phyloP scores from a whole-genome alignment of 2,113 vertebrate species.

The Perca fluviatilis region DNA sequence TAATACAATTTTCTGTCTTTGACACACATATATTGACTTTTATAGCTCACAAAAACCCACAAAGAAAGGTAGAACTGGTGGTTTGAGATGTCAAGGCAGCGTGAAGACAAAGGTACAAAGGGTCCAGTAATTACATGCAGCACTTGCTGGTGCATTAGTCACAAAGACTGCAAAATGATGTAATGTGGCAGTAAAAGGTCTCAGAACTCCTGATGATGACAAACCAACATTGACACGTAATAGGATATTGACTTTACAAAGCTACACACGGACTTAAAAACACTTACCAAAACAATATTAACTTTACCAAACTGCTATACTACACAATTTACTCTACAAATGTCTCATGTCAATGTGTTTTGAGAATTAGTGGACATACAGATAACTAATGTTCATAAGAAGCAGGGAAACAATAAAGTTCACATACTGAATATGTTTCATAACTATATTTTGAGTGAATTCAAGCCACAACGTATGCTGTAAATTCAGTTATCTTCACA shows the following conservation, averaged over 20 bases:
- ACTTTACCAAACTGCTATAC: neutral
- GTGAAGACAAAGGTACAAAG: constrained; percentile 48
- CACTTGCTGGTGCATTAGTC: constrained; percentile 53
- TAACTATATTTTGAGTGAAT: neutral
- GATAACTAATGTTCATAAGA: neutral
- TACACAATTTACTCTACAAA: too few species aligned
- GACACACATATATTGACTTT: neutral
- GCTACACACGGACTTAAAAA: neutral
- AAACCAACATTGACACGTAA: neutral
- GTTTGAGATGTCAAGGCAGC: constrained; percentile 38
- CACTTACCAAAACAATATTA: neutral
- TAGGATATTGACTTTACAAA: neutral
- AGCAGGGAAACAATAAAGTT: neutral
- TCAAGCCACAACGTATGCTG: neutral
- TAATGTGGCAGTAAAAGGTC: constrained; percentile 26
- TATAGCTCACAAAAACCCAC: too few species aligned
- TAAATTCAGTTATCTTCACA: neutral
- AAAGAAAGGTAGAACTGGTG: constrained; percentile 21
- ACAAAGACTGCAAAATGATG: constrained; percentile 55
- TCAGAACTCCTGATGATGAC: constrained; percentile 23
- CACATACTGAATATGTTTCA: neutral
- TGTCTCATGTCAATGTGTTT: neutral
- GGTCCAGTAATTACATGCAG: constrained; percentile 44
- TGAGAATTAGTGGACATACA: neutral
- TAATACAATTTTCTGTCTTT: neutral